Conservation (phyloP, 2,888 invertebrate species). For the Agapostemon virescens region DNA sequence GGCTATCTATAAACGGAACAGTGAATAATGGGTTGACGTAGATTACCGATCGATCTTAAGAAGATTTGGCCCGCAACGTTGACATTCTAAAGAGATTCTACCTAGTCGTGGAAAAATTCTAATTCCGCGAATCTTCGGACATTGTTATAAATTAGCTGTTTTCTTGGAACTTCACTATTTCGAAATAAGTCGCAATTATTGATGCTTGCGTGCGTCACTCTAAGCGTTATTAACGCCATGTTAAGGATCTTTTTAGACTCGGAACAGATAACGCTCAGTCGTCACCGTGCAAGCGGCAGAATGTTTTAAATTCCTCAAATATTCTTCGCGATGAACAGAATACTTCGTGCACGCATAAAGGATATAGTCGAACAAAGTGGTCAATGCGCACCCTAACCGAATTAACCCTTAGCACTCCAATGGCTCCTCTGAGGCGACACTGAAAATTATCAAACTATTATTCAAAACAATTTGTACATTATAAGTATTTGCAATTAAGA, state of each 20-base stretch:
- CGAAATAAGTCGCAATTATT: not conserved
- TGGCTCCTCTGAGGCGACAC: too few relatives aligned
- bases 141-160: not conserved
- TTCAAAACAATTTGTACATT: too few relatives aligned
- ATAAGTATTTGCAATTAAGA: too few relatives aligned
- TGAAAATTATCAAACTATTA: too few relatives aligned
- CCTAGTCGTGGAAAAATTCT: not conserved
- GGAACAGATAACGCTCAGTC: not conserved
- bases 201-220: not conserved
- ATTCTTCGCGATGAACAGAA: not conserved
- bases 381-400: too few relatives aligned
- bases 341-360: not conserved
- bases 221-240: not conserved
- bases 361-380: too few relatives aligned
- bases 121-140: not conserved
- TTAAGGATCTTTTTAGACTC: slow-evolving; percentile 4
- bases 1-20: not conserved
- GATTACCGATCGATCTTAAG: slow-evolving; percentile 2
- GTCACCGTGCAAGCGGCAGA: too few relatives aligned
- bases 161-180: not conserved
- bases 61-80: not conserved
- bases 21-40: not conserved
- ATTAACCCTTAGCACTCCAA: too few relatives aligned
- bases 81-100: not conserved
- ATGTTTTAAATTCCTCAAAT: not conserved